A percentile compares a stretch with the other conserved stretches of the same genome.
These are phyloP conservation scores for Labia minor DNA, from an alignment of 2,888 invertebrate genomes.

Conservation along the genomic window DNA sequence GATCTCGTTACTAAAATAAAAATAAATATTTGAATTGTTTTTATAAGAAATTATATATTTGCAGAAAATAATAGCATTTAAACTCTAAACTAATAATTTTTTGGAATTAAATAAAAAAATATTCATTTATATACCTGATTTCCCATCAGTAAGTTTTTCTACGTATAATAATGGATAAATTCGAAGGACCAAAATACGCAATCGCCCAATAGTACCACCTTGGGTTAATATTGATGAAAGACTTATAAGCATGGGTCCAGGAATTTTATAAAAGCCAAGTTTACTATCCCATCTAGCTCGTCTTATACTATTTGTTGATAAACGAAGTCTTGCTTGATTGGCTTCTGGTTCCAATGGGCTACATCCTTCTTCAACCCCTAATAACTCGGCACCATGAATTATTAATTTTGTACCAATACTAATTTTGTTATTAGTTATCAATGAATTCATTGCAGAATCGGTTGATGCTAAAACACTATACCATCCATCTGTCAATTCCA, in stretches of 20 bases:
- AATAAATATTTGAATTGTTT: too few species aligned
- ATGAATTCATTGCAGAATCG: conserved; percentile 49
- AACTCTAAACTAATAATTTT: too few species aligned
- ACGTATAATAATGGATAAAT: conserved; percentile 61
- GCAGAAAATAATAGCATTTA: too few species aligned
- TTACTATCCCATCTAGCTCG: conserved; percentile 55
- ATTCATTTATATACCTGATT: conserved; percentile 38
- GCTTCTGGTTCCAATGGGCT: conserved; percentile 60
- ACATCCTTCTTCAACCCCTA: conserved; percentile 57
- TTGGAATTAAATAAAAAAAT: too few species aligned
- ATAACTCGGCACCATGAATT: conserved; percentile 56
- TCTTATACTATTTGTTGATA: conserved; percentile 61
- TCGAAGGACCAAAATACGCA: conserved; percentile 49
- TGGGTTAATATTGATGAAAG: conserved; percentile 45
- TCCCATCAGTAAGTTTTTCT: conserved; percentile 48
- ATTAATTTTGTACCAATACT: conserved; percentile 59
- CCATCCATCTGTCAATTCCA: conserved; percentile 76
- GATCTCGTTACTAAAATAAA: conserved; percentile 36
- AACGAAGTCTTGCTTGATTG: conserved; percentile 49
- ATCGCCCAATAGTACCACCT: conserved; percentile 53
- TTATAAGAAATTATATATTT: too few species aligned
- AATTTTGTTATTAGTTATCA: conserved; percentile 49
- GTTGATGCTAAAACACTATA: conserved; percentile 51
- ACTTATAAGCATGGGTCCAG: conserved; percentile 47
- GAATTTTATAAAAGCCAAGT: conserved; percentile 49